Conservation (phyloP, 2,888 invertebrate species). For the Melinaea menophilus region DNA sequence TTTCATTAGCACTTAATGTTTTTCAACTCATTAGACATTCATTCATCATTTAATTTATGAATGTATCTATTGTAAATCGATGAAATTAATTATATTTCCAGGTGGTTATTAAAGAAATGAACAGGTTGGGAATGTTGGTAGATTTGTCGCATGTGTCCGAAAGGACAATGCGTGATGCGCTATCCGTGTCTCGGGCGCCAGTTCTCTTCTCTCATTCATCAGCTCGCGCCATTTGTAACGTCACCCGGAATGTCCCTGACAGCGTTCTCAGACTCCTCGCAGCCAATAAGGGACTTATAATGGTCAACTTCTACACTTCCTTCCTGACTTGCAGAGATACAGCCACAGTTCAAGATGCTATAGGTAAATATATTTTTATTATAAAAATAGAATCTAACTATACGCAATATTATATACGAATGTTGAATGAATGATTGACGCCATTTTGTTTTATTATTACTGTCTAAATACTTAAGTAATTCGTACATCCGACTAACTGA, state of each 20-base stretch:
- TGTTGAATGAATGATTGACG: background rate
- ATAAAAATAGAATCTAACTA: too few species aligned
- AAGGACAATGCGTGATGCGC: conserved; percentile 88
- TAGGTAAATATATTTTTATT: conserved; percentile 72
- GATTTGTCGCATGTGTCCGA: conserved; percentile 89
- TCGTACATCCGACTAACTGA: too few species aligned
- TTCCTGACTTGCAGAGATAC: conserved; percentile 86
- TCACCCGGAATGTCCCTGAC: conserved; percentile 89
- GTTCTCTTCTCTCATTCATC: conserved; percentile 93
- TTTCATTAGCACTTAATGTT: background rate
- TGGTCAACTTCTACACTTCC: conserved; percentile 91
- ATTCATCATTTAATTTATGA: too few species aligned
- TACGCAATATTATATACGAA: conserved; percentile 34
- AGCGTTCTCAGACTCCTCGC: conserved; percentile 84
- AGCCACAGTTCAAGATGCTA: conserved; percentile 87
- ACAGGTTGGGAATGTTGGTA: conserved; percentile 92
- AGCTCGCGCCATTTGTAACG: conserved; percentile 88
- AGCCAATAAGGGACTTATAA: conserved; percentile 88
- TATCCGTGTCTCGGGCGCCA: conserved; percentile 87
- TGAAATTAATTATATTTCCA: conserved; percentile 42
- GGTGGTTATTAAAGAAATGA: conserved; percentile 92
- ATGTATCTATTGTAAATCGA: too few species aligned
- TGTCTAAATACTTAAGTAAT: too few species aligned
- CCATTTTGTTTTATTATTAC: too few species aligned
- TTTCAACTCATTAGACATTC: background rate